Percentiles rank a stretch among this genome's conserved stretches.
phyloP scores from a whole-genome alignment of 2,113 vertebrate species.

The Mustela lutreola region DNA sequence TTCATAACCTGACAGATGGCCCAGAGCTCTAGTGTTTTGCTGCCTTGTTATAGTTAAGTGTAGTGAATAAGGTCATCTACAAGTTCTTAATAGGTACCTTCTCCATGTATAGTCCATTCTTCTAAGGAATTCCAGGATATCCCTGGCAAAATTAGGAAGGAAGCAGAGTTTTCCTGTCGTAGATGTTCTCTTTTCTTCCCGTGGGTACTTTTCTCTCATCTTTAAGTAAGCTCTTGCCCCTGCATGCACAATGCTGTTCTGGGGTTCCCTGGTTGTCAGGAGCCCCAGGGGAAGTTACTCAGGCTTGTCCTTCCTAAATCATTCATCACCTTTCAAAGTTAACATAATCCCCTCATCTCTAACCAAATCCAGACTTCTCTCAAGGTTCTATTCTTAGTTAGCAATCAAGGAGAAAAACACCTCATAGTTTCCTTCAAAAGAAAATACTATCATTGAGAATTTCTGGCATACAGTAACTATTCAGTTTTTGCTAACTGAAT shows the following conservation, averaged over 20 bases:
- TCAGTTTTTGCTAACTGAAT: not conserved
- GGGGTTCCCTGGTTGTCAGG: not conserved
- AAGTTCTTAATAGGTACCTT: not conserved
- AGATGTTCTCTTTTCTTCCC: too few species aligned
- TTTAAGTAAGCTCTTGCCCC: not conserved
- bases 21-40: not conserved
- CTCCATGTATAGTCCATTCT: not conserved
- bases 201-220: not conserved
- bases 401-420: conserved; percentile 17
- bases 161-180: not conserved
- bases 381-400: not conserved
- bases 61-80: not conserved
- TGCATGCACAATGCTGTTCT: not conserved
- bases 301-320: not conserved
- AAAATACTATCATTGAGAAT: not conserved
- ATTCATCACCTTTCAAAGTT: not conserved
- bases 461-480: not conserved
- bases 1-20: not conserved
- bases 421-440: not conserved
- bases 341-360: not conserved
- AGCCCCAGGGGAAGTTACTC: not conserved
- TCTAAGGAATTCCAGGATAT: not conserved
- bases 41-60: not conserved
- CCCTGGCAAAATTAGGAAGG: not conserved
- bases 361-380: not conserved